Evolutionary conservation across 2,113 vertebrate genomes (phyloP), one percentile per base, ranked within the genome.

Genomic region (Urocynchramus pylzowi): DNA sequence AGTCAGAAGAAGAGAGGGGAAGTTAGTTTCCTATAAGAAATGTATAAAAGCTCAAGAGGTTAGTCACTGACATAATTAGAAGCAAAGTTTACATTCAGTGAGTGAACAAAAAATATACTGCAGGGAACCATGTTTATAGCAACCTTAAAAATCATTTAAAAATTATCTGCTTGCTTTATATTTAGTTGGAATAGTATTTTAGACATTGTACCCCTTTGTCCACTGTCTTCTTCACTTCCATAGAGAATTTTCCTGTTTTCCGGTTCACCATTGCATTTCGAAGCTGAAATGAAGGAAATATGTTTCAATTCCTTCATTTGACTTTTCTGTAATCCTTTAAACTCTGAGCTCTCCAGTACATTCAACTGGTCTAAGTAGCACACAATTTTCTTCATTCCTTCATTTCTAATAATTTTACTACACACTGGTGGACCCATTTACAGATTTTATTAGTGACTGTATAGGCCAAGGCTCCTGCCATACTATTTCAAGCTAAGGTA

Each of bases 191-290:
- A 97, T 94, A 96, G 68, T 82, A 96, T 97, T 95, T 96, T 92
- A 96, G 85, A 95, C 82, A 88, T 77, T 98, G 97, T 98, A 99
- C 99, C 99, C 99, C 99, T 98, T 99, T 99, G 97, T 99, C 99
- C 85, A 99, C 98, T 54, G 99, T 99, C 98, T 99, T 99, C 97
- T 99, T 99, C 95, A 99, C 99, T 95, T 99, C 99, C 99, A 99
- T 99, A 49, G 99, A 99, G 95, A 99, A 99, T 88, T 98, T 99
- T 71, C 99, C 99, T 2, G 99, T 99, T 98, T 99, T 99, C 86
- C 99, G 98, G 97, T 99, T 99, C 97, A 99, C 99, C 99, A 99
- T 99, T 86, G 99, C 99, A 39, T 99, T 99, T 96, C 99, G 98
- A 84, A 99, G 98, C 99, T 99, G 92, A 86, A 96, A 95, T 5